Evolutionary conservation across 2,113 vertebrate species (phyloP).

Genomic region (Boulengeromyrus knoepffleri): DNA sequence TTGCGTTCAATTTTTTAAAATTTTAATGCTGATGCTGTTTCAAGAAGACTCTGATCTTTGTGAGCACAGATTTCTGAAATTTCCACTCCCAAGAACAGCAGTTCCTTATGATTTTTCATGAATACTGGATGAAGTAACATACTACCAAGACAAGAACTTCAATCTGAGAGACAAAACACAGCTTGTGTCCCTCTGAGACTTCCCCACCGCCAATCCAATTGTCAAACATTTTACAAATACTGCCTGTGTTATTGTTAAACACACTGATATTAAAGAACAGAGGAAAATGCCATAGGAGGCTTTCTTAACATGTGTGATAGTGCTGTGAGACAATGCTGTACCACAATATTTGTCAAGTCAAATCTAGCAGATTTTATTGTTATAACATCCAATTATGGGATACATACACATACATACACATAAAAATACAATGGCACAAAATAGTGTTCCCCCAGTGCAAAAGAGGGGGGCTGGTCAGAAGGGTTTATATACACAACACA

Average conservation of each 20-base stretch:
- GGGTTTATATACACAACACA: not conserved
- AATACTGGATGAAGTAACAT: not conserved
- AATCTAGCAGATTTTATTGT: not conserved
- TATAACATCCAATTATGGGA: not conserved
- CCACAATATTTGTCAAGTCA: not conserved
- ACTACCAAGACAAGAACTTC: not conserved
- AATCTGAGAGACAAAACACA: not conserved
- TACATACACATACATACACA: not conserved
- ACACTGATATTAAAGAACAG: not conserved
- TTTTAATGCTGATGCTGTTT: not conserved
- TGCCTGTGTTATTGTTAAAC: not conserved
- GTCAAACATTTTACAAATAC: not conserved
- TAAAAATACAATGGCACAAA: not conserved
- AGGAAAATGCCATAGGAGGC: not conserved
- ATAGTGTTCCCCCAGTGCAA: not conserved
- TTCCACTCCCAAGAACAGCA: slow-evolving; percentile 54
- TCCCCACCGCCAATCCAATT: not conserved
- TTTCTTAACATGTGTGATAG: not conserved
- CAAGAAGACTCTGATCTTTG: not conserved
- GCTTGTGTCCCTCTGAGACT: not conserved
- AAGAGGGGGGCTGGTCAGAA: not conserved
- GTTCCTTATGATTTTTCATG: slow-evolving; percentile 27
- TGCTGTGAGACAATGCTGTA: not conserved
- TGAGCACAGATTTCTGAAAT: not conserved
- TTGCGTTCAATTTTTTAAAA: not conserved